phyloP scores from a whole-genome alignment of 2,797 vertebrate genomes.

The Sebastes hubbsi region DNA sequence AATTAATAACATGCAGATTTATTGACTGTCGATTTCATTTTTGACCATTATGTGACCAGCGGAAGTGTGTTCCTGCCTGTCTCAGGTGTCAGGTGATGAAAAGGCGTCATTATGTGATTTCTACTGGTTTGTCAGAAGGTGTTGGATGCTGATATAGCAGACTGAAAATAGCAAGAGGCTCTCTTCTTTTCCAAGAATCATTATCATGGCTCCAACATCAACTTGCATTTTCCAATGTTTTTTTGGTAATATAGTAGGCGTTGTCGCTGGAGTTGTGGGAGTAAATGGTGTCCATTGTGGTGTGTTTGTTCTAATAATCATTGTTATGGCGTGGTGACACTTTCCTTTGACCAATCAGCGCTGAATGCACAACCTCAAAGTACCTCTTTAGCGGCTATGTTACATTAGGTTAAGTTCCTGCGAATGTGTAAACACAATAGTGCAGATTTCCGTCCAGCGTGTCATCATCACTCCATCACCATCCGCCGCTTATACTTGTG shows the following conservation, averaged over 20 bases:
- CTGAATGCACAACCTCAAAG: not conserved
- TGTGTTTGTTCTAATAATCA: not conserved
- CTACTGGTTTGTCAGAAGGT: not conserved
- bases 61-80: not conserved
- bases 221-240: not conserved
- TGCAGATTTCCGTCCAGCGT: not conserved
- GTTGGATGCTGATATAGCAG: not conserved
- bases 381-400: not conserved
- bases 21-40: not conserved
- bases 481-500: not conserved
- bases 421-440: not conserved
- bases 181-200: no score
- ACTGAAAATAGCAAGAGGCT: not conserved
- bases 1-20: constrained; percentile 10
- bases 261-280: not conserved
- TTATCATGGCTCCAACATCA: not conserved
- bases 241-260: not conserved
- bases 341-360: no score
- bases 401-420: not conserved
- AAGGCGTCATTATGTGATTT: not conserved
- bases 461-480: not conserved
- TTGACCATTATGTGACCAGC: not conserved
- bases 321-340: not conserved
- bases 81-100: not conserved
- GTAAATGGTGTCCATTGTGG: not conserved